Evolutionary conservation across 2,888 invertebrate genomes (phyloP).

Genomic region (Xestia rhomboidea): DNA sequence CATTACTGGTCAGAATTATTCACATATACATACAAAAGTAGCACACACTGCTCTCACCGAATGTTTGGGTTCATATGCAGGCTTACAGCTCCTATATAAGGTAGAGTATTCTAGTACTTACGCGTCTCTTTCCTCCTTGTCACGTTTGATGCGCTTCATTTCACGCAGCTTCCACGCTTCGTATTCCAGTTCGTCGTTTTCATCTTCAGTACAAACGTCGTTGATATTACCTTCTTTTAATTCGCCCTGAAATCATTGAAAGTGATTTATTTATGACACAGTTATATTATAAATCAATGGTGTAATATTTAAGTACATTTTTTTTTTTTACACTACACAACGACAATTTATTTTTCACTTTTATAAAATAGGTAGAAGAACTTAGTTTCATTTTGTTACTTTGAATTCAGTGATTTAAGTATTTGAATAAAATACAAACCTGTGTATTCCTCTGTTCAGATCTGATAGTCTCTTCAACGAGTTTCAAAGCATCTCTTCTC

Average conservation of each 20-base stretch:
- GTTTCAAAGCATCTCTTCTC: slow-evolving; percentile 95
- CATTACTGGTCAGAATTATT: not conserved
- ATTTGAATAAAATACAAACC: slow-evolving; percentile 71
- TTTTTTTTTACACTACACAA: no score
- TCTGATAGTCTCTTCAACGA: slow-evolving; percentile 97
- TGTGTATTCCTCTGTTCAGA: slow-evolving; percentile 94
- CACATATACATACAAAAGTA: not conserved
- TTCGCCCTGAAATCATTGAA: slow-evolving; percentile 87
- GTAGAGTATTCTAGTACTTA: slow-evolving; percentile 85
- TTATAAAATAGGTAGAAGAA: no score
- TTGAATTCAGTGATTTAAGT: not conserved
- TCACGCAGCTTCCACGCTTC: slow-evolving; percentile 99
- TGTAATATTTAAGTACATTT: not conserved
- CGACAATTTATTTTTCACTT: no score
- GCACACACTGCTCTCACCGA: not conserved
- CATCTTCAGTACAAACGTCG: slow-evolving; percentile 98
- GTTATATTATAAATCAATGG: not conserved
- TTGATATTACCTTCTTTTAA: slow-evolving; percentile 94
- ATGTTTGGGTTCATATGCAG: not conserved
- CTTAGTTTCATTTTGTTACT: not conserved
- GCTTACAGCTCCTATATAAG: not conserved
- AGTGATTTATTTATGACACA: not conserved
- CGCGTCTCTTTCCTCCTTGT: slow-evolving; percentile 98
- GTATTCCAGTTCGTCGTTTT: slow-evolving; percentile 98
- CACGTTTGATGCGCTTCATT: slow-evolving; percentile 98